Evolutionary conservation across 2,113 vertebrate genomes (phyloP).

Genomic region (Perca schrenkii): DNA sequence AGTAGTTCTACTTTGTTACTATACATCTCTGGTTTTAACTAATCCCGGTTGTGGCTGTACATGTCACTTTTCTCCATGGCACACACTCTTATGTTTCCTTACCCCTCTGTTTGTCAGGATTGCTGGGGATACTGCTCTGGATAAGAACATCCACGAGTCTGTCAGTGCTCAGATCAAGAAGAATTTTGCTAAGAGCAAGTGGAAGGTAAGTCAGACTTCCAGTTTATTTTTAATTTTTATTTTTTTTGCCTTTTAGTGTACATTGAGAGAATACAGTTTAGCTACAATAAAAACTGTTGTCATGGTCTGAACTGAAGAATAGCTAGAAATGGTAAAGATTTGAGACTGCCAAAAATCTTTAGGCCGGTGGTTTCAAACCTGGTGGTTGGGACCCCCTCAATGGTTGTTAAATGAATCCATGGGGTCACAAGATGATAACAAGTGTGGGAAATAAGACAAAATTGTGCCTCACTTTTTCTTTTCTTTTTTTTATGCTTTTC

Average conservation of each 20-base stretch:
- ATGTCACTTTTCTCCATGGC: background rate
- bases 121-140: slow-evolving; percentile 94
- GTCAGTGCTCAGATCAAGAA: slow-evolving; percentile 99
- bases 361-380: background rate
- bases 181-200: slow-evolving; percentile 99
- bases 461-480: no score
- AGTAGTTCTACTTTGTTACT: no score
- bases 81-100: slow-evolving; percentile 5
- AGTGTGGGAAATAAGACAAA: background rate
- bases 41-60: background rate
- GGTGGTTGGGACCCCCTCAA: background rate
- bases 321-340: background rate
- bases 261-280: background rate
- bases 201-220: slow-evolving; percentile 89
- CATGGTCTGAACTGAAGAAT: background rate
- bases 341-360: background rate
- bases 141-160: slow-evolving; percentile 99
- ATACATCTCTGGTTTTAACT: background rate
- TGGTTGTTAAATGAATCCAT: background rate
- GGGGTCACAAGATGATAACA: background rate
- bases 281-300: background rate
- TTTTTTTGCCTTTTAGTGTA: background rate
- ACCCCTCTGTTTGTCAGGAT: slow-evolving; percentile 85
- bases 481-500: background rate
- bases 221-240: slow-evolving; percentile 18